Evolutionary conservation across 2,888 invertebrate species (phyloP), one percentile per base, ranked within the genome.

Genomic region (Mystacides longicornis): DNA sequence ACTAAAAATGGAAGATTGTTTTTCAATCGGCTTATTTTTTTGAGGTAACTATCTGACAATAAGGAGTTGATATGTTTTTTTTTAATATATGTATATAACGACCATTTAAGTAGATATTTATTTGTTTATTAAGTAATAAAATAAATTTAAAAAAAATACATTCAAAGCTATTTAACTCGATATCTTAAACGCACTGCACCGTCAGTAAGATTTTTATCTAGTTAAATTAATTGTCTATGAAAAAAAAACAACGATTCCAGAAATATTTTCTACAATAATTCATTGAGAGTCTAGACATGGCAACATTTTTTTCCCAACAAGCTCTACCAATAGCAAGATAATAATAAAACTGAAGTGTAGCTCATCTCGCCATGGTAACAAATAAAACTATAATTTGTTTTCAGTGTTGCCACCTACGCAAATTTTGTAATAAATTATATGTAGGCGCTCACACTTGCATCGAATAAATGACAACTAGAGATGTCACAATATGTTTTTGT

Each of bases 401-500:
- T n/a, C 37, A 37, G 14, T 37, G 37, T 37, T 37, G 37, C 37
- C 37, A 37, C 37, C 37, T 37, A 37, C 37, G 16, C 37, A 37
- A 16, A n/a, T 37, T 37, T 37, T 37, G 16, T 37, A 7, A 37
- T 37, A 37, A 37, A 37, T 37, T 37, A 37, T 37, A 37, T n/a
- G 37, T 37, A 37, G 37, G 37, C 37, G 37, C 37, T 14, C 16
- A 14, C 3, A 14, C 37, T 37, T 37, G 37, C 37, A 37, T 37
- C 3, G 11, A 27, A 11, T 27, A 11, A 7, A 7, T 27, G 5
- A 27, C 5, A 27, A 27, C 11, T 7, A 27, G n/a, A 16, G 37
- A 37, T 37, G 4, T 3, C 14, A 37, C 37, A 7, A 37, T n/a
- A 37, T 37, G 14, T 37, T 4, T 37, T 37, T 37, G 37, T 27